A percentile compares a stretch with the other conserved stretches of the same genome.
Evolutionary conservation across 2,113 vertebrate genomes (phyloP).

Genomic region (Phrynocephalus versicolor): DNA sequence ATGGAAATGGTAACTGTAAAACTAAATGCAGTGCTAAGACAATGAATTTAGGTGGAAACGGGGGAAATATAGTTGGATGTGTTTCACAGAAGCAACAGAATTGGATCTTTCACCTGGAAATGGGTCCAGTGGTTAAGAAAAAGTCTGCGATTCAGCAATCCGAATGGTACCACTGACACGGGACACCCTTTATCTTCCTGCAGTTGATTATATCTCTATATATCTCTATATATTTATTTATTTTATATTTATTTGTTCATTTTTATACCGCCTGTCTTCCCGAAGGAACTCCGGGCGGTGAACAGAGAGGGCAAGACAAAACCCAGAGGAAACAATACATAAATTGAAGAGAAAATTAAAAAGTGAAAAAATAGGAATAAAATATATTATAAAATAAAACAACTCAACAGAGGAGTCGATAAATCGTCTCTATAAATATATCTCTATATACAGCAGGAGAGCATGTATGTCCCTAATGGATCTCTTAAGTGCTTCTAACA

Average conservation of each 20-base stretch:
- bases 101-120: constrained; percentile 59
- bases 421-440: too few species aligned
- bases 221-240: too few species aligned
- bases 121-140: constrained; percentile 59
- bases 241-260: too few species aligned
- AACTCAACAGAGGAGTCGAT: too few species aligned
- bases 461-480: constrained; percentile 21
- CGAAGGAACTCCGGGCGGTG: too few species aligned
- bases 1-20: neutral
- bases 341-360: too few species aligned
- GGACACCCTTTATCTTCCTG: constrained; percentile 50
- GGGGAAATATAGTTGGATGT: constrained; percentile 58
- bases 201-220: too few species aligned
- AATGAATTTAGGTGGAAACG: constrained; percentile 57
- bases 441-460: neutral
- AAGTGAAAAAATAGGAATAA: too few species aligned
- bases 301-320: too few species aligned
- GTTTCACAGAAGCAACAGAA: constrained; percentile 65
- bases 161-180: constrained; percentile 52
- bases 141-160: constrained; percentile 56
- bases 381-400: too few species aligned
- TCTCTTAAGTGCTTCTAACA: constrained; percentile 40
- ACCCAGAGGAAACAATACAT: too few species aligned
- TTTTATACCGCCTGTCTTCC: too few species aligned
- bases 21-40: constrained; percentile 54